Conservation (phyloP, 2,888 invertebrate species). For the Cremastinae sp. region DNA sequence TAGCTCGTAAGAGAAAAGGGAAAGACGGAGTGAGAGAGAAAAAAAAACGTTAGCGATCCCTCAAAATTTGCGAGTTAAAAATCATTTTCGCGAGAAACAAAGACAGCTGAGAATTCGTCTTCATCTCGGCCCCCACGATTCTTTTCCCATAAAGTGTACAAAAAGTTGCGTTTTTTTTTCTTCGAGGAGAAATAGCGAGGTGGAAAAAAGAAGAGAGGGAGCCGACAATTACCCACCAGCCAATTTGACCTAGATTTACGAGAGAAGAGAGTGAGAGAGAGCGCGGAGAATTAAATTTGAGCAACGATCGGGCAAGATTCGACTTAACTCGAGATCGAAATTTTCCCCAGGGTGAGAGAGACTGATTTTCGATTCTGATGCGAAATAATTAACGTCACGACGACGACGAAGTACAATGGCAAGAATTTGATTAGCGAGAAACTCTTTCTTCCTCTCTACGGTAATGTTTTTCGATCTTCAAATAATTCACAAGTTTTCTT, state of each 20-base stretch:
- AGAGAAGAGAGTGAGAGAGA: slow-evolving; percentile 13
- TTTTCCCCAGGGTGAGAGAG: slow-evolving; percentile 1
- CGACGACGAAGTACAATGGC: background rate
- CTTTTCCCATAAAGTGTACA: background rate
- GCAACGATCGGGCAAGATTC: slow-evolving; percentile 36
- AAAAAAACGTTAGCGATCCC: slow-evolving; percentile 2
- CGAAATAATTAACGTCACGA: slow-evolving; percentile 28
- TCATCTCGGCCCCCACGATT: too few species aligned
- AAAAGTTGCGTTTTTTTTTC: slow-evolving; percentile 2
- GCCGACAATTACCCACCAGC: slow-evolving; percentile 33
- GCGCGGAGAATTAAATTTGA: slow-evolving; percentile 48
- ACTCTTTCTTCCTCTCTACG: background rate
- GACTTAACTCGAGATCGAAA: slow-evolving; percentile 42
- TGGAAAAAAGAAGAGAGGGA: background rate
- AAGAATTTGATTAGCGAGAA: slow-evolving; percentile 9
- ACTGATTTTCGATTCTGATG: slow-evolving; percentile 23
- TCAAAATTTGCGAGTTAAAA: slow-evolving; percentile 1
- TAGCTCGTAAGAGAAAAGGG: background rate
- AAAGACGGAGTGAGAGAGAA: background rate
- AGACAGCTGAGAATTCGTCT: too few species aligned
- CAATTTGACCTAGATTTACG: slow-evolving; percentile 46
- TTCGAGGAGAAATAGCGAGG: background rate
- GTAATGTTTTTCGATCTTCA: slow-evolving; percentile 16
- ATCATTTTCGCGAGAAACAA: background rate
- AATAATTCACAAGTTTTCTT: slow-evolving; percentile 29